Evolutionary conservation across 1,140 invertebrate species (phyloP), one percentile per base, ranked within the genome.

Genomic region (Euborellia annulipes): DNA sequence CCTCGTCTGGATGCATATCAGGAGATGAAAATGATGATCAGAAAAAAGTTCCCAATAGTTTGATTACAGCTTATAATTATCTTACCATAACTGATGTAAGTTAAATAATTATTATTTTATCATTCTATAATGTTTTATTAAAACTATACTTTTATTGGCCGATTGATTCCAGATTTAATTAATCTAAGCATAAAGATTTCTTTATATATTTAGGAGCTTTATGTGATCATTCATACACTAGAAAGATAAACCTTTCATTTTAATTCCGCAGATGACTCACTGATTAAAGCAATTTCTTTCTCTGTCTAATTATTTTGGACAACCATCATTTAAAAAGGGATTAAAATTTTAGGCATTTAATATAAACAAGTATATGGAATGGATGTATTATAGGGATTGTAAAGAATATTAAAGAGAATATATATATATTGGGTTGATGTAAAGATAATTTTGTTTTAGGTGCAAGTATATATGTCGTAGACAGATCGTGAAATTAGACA

Each of bases 41-140:
- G 37, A 48, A 48, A 39, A 20, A 30, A 13, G 36, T 41, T 41
- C 47, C 47, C 14, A 21, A 40, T 20, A 48, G 47, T 21, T 11
- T 48, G 11, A 30, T 48, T 19, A 48, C 47, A 18, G 47, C 47
- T 8, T 41, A 48, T 27, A 48, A 48, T 21, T 48, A 48, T 34
- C 16, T 48, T 14, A 48, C 34, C n/a, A 43, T 48, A 21, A 32
- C 20, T 17, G 47, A 48, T 19, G 47, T 48, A 38, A 22, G 27
- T 21, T 8, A 32, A 32, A 9, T 32, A n/a, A 32, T 32, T 32
- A 9, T 8, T n/a, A n/a, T 8, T 32, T 8, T n/a, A 16, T 9
- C 16, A 7, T 1, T 20, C 3, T 16, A 9, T 41, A 41, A 11
- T 7, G 7, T 16, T 41, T 20, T 11, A 20, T 39, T 7, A 23